Conservation (phyloP, 1,140 invertebrate genomes). For the Drosophila dunni region DNA sequence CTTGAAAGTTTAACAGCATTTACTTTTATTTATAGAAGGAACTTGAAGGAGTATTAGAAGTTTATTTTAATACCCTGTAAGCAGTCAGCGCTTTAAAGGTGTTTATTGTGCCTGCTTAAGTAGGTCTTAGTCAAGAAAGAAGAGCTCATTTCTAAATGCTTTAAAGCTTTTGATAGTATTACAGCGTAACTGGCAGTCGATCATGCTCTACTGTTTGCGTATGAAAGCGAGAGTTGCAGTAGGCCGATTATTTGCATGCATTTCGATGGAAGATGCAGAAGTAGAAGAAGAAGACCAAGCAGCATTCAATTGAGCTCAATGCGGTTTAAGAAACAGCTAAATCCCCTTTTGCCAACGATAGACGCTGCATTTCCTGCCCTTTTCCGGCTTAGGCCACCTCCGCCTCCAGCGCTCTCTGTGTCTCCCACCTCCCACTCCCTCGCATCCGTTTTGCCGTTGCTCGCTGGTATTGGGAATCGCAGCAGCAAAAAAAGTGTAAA, state of each 20-base stretch:
- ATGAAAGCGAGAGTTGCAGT: constrained; percentile 12
- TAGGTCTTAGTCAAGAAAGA: too few species aligned
- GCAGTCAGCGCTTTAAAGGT: too few species aligned
- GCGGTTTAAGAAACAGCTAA: constrained; percentile 35
- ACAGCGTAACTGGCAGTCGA: not conserved
- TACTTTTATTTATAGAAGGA: too few species aligned
- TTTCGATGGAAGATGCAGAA: not conserved
- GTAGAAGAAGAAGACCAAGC: too few species aligned
- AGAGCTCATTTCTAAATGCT: too few species aligned
- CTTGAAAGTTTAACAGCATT: too few species aligned
- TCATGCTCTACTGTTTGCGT: not conserved
- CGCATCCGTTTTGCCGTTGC: not conserved
- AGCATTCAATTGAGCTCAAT: constrained; percentile 19
- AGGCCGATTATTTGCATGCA: constrained; percentile 18
- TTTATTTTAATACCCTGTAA: too few species aligned
- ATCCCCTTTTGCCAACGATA: constrained; percentile 25
- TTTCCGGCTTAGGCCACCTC: constrained; percentile 25
- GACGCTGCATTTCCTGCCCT: constrained; percentile 43
- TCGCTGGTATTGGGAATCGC: constrained; percentile 9
- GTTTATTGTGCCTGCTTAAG: too few species aligned
- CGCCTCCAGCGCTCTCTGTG: not conserved
- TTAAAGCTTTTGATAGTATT: too few species aligned
- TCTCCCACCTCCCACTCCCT: not conserved
- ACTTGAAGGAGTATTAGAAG: too few species aligned
- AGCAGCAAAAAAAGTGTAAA: constrained; percentile 11